Evolutionary conservation across 92 coral and sea anemone genomes (phyloP), one percentile per base, ranked within the genome.

Genomic region (Micromussa lordhowensis): DNA sequence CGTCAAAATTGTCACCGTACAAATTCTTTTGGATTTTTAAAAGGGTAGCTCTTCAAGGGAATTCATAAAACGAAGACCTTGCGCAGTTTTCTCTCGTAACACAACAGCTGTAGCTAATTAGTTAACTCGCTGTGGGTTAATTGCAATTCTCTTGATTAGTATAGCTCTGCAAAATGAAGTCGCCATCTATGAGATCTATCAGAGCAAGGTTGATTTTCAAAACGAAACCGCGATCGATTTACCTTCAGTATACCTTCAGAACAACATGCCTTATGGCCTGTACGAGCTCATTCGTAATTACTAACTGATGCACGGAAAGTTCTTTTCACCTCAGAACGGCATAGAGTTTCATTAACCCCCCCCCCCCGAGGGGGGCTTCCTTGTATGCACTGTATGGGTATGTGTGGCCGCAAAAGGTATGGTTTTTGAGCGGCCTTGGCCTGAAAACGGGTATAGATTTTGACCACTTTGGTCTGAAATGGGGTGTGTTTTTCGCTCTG

Each of bases 51-150:
- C 61, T 55, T 22, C 22, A 10, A n/a, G 24, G 15, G 63, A 55
- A 74, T 53, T 72, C 53, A 35, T 29, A 75, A 54, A 21, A 49
- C 19, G 49, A 64, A 22, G 11, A 34, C 51, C 34, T 11, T 31
- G 44, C 29, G 17, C 5, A 38, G 30, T 15, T 19, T 74, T 57
- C 54, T 73, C 31, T 55, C 40, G 49, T 57, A 75, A 34, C 48
- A 35, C 68, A 26, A 48, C 75, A 86, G 66, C 66, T 63, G 77
- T 22, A 32, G 77, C 66, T 77, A 64, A 48, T 77, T 86, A 44
- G 82, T 44, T 77, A 26, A 86, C 57, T 53, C 53, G 29, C 68
- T 38, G 35, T 13, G 2, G 22, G n/a, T n/a, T n/a, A n/a, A n/a
- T 73, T 36, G 17, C 24, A 19, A n/a, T 73, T 10, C 78, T 34